These are phyloP conservation scores for Acanthosoma haemorrhoidale DNA, from an alignment of 2,888 invertebrate species.

Conservation along the genomic window DNA sequence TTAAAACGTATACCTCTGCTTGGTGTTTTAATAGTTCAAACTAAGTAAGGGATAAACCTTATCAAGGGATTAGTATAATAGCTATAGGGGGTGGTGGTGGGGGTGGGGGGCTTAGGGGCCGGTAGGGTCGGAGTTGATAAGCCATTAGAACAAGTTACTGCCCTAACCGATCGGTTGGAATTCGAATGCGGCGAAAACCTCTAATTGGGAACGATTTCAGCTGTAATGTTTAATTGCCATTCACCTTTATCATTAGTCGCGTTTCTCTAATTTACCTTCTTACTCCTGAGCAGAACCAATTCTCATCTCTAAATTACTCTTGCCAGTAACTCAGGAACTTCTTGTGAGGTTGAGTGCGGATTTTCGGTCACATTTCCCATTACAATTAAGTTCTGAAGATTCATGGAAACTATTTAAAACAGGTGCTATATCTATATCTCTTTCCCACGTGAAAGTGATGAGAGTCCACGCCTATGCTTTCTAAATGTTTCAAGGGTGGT, in stretches of 20 bases:
- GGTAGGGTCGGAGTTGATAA: background rate
- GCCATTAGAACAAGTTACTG: conserved; percentile 11
- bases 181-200: background rate
- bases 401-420: too few relatives aligned
- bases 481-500: too few relatives aligned
- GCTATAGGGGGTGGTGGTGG: too few relatives aligned
- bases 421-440: too few relatives aligned
- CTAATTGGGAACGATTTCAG: background rate
- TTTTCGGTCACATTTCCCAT: too few relatives aligned
- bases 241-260: background rate
- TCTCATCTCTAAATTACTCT: too few relatives aligned
- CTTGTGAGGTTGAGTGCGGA: too few relatives aligned
- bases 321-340: too few relatives aligned
- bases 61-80: conserved; percentile 20
- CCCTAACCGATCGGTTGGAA: background rate
- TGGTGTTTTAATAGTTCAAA: conserved; percentile 13
- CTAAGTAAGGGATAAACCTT: conserved; percentile 15
- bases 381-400: too few relatives aligned
- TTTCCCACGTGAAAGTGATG: too few relatives aligned
- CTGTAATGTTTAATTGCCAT: background rate
- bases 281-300: too few relatives aligned
- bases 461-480: too few relatives aligned
- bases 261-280: background rate
- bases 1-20: background rate
- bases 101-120: background rate